Conservation (phyloP, 2,113 vertebrate species). For the Xenopus borealis region DNA sequence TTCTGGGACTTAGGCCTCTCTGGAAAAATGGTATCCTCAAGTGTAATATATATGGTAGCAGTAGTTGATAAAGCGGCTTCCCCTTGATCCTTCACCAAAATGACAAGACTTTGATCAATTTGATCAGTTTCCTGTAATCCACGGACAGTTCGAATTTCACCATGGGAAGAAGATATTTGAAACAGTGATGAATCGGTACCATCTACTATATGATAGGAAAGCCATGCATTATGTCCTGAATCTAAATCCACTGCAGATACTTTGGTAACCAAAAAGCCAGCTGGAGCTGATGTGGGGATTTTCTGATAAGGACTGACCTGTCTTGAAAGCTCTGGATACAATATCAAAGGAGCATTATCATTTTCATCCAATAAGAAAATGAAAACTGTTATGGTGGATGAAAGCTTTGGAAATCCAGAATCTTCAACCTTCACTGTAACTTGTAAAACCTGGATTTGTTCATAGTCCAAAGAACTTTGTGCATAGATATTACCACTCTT, state of each 20-base stretch:
- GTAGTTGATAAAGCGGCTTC: conserved; percentile 54
- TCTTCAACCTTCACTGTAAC: conserved; percentile 64
- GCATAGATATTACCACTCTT: conserved; percentile 74
- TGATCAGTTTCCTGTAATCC: conserved; percentile 56
- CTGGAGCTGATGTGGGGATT: conserved; percentile 62
- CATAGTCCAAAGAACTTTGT: conserved; percentile 73
- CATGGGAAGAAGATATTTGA: conserved; percentile 56
- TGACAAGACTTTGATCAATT: conserved; percentile 55
- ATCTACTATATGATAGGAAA: conserved; percentile 61
- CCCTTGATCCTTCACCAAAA: conserved; percentile 59
- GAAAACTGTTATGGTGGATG: conserved; percentile 62
- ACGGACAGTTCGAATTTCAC: conserved; percentile 63
- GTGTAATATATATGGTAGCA: conserved; percentile 17
- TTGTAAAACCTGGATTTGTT: conserved; percentile 70
- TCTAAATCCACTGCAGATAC: conserved; percentile 64
- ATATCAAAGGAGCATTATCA: conserved; percentile 63
- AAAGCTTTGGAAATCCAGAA: conserved; percentile 53
- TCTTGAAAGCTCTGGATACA: conserved; percentile 55
- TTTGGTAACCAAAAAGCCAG: conserved; percentile 64
- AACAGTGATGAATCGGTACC: conserved; percentile 59
- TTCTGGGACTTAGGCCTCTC: conserved; percentile 61
- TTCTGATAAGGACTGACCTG: conserved; percentile 52
- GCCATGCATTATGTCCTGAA: conserved; percentile 66
- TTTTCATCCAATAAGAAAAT: conserved; percentile 72
- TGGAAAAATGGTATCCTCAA: conserved; percentile 50